Evolutionary conservation across 1,140 invertebrate species (phyloP).

Genomic region (Goniozus legneri): DNA sequence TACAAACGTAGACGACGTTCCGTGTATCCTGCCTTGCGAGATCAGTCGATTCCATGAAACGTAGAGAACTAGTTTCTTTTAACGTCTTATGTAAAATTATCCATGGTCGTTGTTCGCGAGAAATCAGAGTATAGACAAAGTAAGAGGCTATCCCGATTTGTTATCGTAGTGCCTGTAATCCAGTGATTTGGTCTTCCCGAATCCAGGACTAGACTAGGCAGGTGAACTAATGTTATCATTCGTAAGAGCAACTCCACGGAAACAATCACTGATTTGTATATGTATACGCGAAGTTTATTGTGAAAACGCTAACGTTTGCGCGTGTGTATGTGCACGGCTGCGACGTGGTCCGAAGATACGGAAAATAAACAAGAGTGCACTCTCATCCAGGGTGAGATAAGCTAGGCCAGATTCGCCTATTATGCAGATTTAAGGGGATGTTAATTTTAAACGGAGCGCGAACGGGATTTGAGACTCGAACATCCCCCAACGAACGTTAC

Average conservation of each 20-base stretch:
- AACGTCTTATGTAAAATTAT: no score
- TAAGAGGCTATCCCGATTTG: no score
- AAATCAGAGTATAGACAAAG: not conserved
- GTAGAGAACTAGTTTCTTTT: no score
- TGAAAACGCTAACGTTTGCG: not conserved
- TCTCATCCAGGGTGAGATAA: slow-evolving; percentile 13
- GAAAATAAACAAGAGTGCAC: slow-evolving; percentile 26
- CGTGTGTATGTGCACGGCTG: slow-evolving; percentile 7
- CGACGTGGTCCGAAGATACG: slow-evolving; percentile 18
- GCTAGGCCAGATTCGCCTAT: slow-evolving; percentile 13
- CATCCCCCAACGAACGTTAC: no score
- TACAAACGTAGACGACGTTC: slow-evolving; percentile 17
- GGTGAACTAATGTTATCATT: no score
- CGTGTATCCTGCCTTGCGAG: no score
- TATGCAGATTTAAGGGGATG: slow-evolving; percentile 29
- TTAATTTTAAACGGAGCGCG: slow-evolving; percentile 14
- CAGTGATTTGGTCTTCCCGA: no score
- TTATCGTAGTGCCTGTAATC: no score
- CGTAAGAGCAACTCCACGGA: no score
- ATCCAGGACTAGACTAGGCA: no score
- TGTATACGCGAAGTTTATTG: not conserved
- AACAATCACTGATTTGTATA: no score
- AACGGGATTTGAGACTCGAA: slow-evolving; percentile 14
- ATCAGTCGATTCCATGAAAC: slow-evolving; percentile 14
- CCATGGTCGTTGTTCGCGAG: not conserved